Conservation (phyloP, 2,888 invertebrate species). For the Cynaeus angustus region DNA sequence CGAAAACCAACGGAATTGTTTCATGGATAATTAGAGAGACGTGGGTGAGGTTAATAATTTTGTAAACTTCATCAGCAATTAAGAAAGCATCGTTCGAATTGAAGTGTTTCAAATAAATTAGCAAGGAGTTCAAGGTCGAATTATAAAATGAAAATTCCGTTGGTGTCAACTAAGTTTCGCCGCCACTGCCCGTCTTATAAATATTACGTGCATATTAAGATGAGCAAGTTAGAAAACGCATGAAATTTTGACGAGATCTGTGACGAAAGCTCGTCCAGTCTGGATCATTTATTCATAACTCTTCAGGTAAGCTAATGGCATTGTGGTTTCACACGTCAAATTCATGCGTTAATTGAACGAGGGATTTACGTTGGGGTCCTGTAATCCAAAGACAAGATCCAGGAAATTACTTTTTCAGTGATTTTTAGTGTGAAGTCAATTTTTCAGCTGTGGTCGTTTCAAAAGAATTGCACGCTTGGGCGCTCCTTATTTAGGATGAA, state of each 20-base stretch:
- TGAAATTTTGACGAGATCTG: conserved; percentile 23
- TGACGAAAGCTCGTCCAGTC: conserved; percentile 12
- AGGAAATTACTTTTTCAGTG: conserved; percentile 10
- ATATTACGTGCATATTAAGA: conserved; percentile 19
- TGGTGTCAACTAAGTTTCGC: conserved; percentile 13
- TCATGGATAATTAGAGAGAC: conserved; percentile 10
- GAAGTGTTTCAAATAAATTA: too few relatives aligned
- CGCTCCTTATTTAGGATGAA: conserved; percentile 43
- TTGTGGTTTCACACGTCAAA: conserved; percentile 13
- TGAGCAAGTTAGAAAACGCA: conserved; percentile 1
- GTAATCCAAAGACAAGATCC: conserved; percentile 10
- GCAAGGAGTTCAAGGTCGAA: too few relatives aligned
- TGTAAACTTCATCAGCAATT: background rate
- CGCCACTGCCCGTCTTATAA: conserved; percentile 14
- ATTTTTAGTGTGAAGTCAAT: conserved; percentile 45
- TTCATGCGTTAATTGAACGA: conserved; percentile 24
- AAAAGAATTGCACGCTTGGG: conserved; percentile 39
- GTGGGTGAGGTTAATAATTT: conserved; percentile 4
- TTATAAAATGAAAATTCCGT: background rate
- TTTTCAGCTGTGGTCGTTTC: conserved; percentile 40
- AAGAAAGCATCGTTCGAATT: too few relatives aligned
- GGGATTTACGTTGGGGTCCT: conserved; percentile 3
- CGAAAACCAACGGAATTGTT: conserved; percentile 11
- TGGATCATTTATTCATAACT: conserved; percentile 16
- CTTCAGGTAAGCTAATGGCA: background rate